Evolutionary conservation across 92 coral and sea anemone species (phyloP), one percentile per base, ranked within the genome.

Genomic region (Phenganax stokvisi): DNA sequence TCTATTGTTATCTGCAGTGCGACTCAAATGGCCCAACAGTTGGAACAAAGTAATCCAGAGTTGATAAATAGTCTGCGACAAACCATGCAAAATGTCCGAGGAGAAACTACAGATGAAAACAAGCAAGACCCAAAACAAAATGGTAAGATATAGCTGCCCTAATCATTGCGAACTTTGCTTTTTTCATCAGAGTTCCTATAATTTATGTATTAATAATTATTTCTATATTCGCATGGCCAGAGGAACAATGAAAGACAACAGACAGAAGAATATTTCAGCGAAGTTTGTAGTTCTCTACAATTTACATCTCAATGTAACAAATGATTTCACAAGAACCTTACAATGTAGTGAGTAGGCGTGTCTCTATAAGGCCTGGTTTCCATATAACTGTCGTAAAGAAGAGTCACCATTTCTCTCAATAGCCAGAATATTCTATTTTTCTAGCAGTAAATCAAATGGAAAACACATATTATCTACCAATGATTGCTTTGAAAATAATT

Each of bases 1-100:
- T 20, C 12, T 44, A 29, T 25, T 79, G 47, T 65, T 53, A 37
- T 37, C 5, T 5, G 47, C 47, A 79, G 83, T 79, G 83, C 83
- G 8, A 15, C 83, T 25, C 83, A 79, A 52, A 79, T 79, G 83
- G 83, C 83, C 2, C 59, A 79, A 64, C 83, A 79, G 51, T 64
- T 79, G 68, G 47, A 79, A 65, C 74, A 79, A 65, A 53, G 20
- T 28, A 79, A 79, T 54, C 83, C 83, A 30, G 74, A 79, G 55
- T 54, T 79, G 54, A 47, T 79, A 11, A 79, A 65, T 52, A 25
- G 65, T 79, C 83, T 79, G 3, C 57, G 83, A 64, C 71, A 79
- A 20, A 65, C 5, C 56, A 79, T 79, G 83, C 83, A 79, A 56
- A 27, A 65, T 28, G 20, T 62, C 31, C 11, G 51, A 3, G 44